A percentile compares a stretch with the other conserved stretches of the same genome.
Evolutionary conservation across 2,113 vertebrate species (phyloP).

Genomic region (Mesocricetus auratus): DNA sequence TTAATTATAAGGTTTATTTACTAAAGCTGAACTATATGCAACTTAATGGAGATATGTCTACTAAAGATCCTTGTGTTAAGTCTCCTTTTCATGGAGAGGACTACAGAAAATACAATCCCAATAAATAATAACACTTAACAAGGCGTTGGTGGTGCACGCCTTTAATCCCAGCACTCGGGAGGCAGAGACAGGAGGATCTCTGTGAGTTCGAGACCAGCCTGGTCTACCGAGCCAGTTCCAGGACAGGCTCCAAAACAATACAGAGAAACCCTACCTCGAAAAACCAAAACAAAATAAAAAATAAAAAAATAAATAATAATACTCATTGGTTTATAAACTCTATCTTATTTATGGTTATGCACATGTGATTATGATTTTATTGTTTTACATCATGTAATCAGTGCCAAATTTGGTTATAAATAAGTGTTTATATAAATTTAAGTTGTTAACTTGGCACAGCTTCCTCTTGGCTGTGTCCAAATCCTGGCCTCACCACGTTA

Average conservation of each 20-base stretch:
- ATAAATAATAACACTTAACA: background rate
- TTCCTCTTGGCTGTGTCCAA: background rate
- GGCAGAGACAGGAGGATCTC: too few species aligned
- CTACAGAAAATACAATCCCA: background rate
- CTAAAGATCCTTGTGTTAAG: background rate
- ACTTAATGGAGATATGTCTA: background rate
- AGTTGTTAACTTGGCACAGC: background rate
- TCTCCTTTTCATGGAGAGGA: background rate
- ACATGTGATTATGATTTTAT: background rate
- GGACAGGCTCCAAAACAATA: too few species aligned
- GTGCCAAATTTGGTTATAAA: background rate
- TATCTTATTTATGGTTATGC: background rate
- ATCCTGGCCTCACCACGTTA: background rate
- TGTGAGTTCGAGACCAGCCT: too few species aligned
- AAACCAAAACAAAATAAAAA: too few species aligned
- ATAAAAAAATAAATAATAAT: background rate
- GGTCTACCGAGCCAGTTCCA: too few species aligned
- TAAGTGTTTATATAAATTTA: background rate
- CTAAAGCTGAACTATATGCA: background rate
- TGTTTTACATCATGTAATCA: background rate
- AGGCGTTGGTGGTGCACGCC: too few species aligned
- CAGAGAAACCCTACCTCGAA: too few species aligned
- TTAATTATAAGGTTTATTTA: background rate
- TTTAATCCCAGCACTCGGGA: too few species aligned
- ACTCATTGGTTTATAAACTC: background rate